Base-by-base conservation (phyloP, 2,888 invertebrate genomes). In the Dione vanillae region DNA sequence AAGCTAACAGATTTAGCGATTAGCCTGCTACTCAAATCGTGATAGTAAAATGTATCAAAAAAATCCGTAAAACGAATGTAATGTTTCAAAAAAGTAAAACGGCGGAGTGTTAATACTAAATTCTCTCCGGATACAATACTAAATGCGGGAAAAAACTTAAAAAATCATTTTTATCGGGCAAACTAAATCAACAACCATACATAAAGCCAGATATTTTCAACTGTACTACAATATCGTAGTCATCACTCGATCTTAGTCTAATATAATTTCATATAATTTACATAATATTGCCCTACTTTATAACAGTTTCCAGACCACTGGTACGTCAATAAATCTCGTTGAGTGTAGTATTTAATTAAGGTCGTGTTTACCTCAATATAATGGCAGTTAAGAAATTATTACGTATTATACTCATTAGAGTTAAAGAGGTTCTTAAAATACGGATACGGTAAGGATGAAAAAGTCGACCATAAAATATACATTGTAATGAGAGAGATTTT, bases 331-430 rank as follows among this genome's bases (percentile, higher is more conserved):
- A 19, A 37, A 47, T 64, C 35, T 37, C 20, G 19, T n/a, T 27
- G 37, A 20, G 16, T 27, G 51, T 20, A 16, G 45, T 47, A 51
- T 62, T 45, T 45, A 68, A 62, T 62, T 62, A 43, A 68, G 12
- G 27, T 45, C 68, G 37, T 11, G 47, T 20, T 62, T 62, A 47
- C 52, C 43, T 49, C 45, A 43, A 43, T 62, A 47, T 11, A 56
- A 54, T 61, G 52, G 67, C 62, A 56, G 54, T 56, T 49, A 49
- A 70, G 20, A 66, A 62, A 62, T 64, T 68, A 67, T 54, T 56
- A 49, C 43, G 41, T 12, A 54, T 54, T 61, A 66, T 43, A 41
- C 49, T 66, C 45, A 62, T 70, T 61, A 61, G 70, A 49, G 61
- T 66, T 54, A 59, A 70, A 70, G 40, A 54, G 16, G 37, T 10